phyloP scores from a whole-genome alignment of 2,888 invertebrate species.

The Pantelozetes paolii region DNA sequence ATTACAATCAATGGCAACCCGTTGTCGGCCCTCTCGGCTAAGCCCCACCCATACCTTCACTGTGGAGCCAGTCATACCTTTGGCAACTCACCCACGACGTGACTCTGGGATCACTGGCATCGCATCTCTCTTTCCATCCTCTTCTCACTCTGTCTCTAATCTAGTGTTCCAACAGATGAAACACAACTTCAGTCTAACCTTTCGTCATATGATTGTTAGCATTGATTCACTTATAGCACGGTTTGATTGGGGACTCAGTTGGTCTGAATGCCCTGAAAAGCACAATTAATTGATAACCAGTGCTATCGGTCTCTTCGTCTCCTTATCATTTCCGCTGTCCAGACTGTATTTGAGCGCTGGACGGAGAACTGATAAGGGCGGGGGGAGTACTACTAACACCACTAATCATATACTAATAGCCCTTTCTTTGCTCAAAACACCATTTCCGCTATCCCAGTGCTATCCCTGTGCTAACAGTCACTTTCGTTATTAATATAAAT shows the following conservation, averaged over 20 bases:
- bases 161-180: neutral
- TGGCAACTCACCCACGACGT: neutral
- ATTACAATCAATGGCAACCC: slow-evolving; percentile 23
- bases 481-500: slow-evolving; percentile 21
- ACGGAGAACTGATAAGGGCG: slow-evolving; percentile 99
- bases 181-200: neutral
- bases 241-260: neutral
- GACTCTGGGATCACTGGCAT: neutral
- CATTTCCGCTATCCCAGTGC: slow-evolving; percentile 1
- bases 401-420: slow-evolving; percentile 30
- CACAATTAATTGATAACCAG: neutral
- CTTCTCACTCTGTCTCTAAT: no score
- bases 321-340: slow-evolving; percentile 94
- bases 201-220: neutral
- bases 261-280: no score
- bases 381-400: slow-evolving; percentile 58
- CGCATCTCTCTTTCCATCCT: neutral
- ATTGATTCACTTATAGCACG: neutral
- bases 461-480: neutral
- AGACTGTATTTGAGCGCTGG: slow-evolving; percentile 75
- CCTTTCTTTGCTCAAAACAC: neutral
- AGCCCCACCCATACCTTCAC: slow-evolving; percentile 17
- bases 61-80: slow-evolving; percentile 22
- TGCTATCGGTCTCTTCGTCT: slow-evolving; percentile 55
- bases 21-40: slow-evolving; percentile 21